phyloP scores from a whole-genome alignment of 2,888 invertebrate genomes.

The Hecatera dysodea region DNA sequence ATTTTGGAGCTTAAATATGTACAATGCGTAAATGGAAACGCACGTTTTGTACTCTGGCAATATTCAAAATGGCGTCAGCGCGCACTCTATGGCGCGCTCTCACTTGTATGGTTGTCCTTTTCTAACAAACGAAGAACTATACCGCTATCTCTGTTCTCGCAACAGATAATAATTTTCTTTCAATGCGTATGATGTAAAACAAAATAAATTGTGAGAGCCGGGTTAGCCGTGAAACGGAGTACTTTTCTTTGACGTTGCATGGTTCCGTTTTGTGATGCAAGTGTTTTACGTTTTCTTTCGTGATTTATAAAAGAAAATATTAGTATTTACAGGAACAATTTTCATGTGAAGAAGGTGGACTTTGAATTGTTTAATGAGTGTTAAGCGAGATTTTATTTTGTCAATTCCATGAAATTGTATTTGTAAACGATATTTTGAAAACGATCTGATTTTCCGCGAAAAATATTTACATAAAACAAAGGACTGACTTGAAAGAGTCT shows the following conservation, averaged over 20 bases:
- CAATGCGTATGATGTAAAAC: conserved; percentile 67
- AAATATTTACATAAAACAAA: conserved; percentile 59
- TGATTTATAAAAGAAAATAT: conserved; percentile 68
- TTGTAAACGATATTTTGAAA: conserved; percentile 54
- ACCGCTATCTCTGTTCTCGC: conserved; percentile 64
- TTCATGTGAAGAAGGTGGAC: conserved; percentile 33
- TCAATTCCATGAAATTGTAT: conserved; percentile 48
- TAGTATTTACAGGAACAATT: conserved; percentile 31
- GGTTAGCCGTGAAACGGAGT: conserved; percentile 79
- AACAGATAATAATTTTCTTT: conserved; percentile 69
- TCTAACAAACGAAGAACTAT: conserved; percentile 45
- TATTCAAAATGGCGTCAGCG: conserved; percentile 64
- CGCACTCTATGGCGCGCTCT: conserved; percentile 53
- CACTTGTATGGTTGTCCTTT: conserved; percentile 47
- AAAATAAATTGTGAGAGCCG: conserved; percentile 79
- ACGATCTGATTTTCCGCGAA: conserved; percentile 66
- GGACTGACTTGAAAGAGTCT: conserved; percentile 44
- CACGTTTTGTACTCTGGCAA: conserved; percentile 64
- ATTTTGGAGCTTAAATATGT: no score
- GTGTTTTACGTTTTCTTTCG: conserved; percentile 76
- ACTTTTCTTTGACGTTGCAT: conserved; percentile 81
- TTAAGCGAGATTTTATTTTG: conserved; percentile 43
- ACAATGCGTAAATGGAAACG: conserved; percentile 54
- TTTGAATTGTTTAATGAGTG: conserved; percentile 48
- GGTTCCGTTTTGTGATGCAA: conserved; percentile 76